These are phyloP conservation scores for Parthenolecanium corni DNA, from an alignment of 2,888 invertebrate genomes.

Conservation along the genomic window DNA sequence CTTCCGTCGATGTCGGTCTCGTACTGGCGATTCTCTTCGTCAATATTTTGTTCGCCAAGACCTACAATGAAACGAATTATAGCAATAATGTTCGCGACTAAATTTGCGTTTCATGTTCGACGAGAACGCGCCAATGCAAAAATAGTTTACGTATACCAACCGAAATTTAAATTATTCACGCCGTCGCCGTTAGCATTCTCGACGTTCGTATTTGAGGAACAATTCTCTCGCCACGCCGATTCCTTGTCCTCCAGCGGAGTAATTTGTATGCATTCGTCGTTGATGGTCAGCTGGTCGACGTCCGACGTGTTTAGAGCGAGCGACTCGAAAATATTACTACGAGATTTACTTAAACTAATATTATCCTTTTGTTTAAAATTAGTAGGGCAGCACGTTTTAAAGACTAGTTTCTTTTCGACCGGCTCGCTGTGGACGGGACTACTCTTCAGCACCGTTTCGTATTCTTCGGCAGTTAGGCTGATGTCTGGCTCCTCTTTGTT, in stretches of 20 bases:
- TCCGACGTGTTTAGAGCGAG: too few relatives aligned
- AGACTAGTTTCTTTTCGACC: slow-evolving; percentile 25
- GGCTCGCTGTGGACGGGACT: slow-evolving; percentile 18
- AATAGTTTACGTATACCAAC: too few relatives aligned
- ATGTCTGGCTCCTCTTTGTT: slow-evolving; percentile 40
- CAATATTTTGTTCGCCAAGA: too few relatives aligned
- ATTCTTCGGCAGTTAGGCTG: slow-evolving; percentile 22
- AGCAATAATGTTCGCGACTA: too few relatives aligned
- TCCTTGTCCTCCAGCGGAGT: background rate
- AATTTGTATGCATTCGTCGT: slow-evolving; percentile 10
- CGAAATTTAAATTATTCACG: background rate
- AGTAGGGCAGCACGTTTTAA: slow-evolving; percentile 23
- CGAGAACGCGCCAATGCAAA: too few relatives aligned
- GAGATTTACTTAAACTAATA: slow-evolving; percentile 15
- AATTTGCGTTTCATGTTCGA: too few relatives aligned
- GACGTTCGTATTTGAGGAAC: slow-evolving; percentile 11
- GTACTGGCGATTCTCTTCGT: slow-evolving; percentile 18
- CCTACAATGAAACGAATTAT: too few relatives aligned
- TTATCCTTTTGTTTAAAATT: slow-evolving; percentile 16
- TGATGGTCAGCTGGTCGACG: background rate
- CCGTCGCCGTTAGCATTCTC: background rate
- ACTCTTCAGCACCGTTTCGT: slow-evolving; percentile 16
- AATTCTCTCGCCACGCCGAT: background rate
- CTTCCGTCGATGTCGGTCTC: slow-evolving; percentile 29
- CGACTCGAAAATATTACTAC: background rate